These are phyloP conservation scores for Schlechtendalia chinensis DNA, from an alignment of 1,140 invertebrate genomes.

Conservation along the genomic window DNA sequence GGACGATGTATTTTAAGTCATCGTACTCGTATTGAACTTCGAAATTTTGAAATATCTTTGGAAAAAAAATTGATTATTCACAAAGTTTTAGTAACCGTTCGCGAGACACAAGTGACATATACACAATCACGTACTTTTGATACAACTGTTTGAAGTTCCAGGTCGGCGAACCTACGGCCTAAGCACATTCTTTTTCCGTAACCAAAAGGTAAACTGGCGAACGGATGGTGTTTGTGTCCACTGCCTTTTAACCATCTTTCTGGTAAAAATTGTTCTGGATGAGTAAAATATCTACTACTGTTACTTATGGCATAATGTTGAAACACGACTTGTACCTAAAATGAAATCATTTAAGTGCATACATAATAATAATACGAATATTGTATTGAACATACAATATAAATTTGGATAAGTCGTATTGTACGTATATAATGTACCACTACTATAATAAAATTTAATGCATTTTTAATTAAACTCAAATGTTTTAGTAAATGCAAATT, in stretches of 20 bases:
- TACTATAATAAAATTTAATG: too few species aligned
- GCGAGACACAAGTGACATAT: too few species aligned
- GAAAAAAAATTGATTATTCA: constrained; percentile 51
- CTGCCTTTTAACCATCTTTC: constrained; percentile 70
- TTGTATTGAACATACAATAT: too few species aligned
- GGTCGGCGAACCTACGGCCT: constrained; percentile 76
- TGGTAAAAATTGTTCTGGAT: constrained; percentile 68
- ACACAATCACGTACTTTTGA: constrained; percentile 61
- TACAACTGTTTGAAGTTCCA: constrained; percentile 72
- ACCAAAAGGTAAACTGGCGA: constrained; percentile 77
- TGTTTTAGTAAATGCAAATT: too few species aligned
- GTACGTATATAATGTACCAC: too few species aligned
- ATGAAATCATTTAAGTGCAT: constrained; percentile 48
- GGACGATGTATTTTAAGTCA: constrained; percentile 67
- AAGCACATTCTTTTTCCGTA: constrained; percentile 80
- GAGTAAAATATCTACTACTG: constrained; percentile 68
- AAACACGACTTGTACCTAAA: constrained; percentile 77
- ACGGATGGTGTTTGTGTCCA: constrained; percentile 58
- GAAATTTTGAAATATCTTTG: constrained; percentile 68
- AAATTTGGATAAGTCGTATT: too few species aligned
- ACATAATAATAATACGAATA: background rate
- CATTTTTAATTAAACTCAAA: too few species aligned
- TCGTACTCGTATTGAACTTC: constrained; percentile 66
- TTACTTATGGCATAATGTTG: constrained; percentile 79
- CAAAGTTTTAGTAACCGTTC: background rate